Conservation (phyloP, 2,888 invertebrate species). For the Leucoptera coffeella region DNA sequence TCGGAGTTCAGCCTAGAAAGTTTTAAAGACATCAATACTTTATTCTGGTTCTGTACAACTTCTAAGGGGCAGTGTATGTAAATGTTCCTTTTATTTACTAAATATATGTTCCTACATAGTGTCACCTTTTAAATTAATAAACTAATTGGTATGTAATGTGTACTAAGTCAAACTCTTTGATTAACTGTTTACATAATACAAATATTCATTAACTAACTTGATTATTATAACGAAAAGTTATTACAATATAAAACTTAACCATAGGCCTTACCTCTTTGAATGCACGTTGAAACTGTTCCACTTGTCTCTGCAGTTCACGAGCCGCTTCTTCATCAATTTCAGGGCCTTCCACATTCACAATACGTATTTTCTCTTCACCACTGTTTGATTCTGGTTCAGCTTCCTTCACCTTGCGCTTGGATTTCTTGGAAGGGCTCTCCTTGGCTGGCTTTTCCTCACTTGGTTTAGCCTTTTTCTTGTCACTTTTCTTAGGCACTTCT, state of each 20-base stretch:
- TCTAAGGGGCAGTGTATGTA: too few relatives aligned
- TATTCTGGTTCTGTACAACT: background rate
- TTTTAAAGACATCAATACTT: too few relatives aligned
- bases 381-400: constrained; percentile 26
- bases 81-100: background rate
- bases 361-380: constrained; percentile 34
- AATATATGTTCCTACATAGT: too few relatives aligned
- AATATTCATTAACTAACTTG: too few relatives aligned
- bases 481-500: constrained; percentile 61
- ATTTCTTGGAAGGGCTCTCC: constrained; percentile 42
- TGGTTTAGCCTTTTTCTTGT: constrained; percentile 55
- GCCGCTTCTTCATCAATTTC: constrained; percentile 33
- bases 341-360: constrained; percentile 34
- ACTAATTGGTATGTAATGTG: too few relatives aligned
- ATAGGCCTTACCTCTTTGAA: constrained; percentile 29
- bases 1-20: constrained; percentile 26
- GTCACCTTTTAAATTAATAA: background rate
- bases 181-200: too few relatives aligned
- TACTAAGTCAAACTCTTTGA: too few relatives aligned
- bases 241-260: background rate
- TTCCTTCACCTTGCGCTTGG: constrained; percentile 27
- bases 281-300: constrained; percentile 38
- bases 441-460: constrained; percentile 39
- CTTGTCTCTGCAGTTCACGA: constrained; percentile 36
- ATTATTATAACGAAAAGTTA: too few relatives aligned